Evolutionary conservation across 2,113 vertebrate genomes (phyloP), one percentile per base, ranked within the genome.

Genomic region (Martes martes): DNA sequence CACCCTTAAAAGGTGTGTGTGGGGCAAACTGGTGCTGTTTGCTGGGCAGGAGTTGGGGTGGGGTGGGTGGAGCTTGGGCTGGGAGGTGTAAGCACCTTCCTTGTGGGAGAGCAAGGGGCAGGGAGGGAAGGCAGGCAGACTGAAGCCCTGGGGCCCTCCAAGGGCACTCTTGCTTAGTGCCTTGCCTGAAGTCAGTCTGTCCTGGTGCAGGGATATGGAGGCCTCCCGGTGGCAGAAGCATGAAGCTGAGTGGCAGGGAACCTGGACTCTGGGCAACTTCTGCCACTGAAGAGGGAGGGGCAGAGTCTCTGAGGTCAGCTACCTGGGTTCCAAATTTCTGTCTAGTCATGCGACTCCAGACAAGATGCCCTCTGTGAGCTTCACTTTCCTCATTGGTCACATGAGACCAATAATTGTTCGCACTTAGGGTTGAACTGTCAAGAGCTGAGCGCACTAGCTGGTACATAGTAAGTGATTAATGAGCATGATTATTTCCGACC

Each of bases 371-470:
- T 69, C 7, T 14, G 7, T 6, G 21, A 81, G 16, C 33, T 39
- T 79, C 28, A 19, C 47, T 24, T 67, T 91, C 36, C 24, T 65
- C 5, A 10, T 73, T 59, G 55, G 36, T 69, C 63, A 50, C 55
- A 14, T 24, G 74, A 96, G 36, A 82, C 87, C 61, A 63, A 11
- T 47, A 39, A 63, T 28, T 47, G 33, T 57, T 28, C 82, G 78
- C 63, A 11, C 2, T 45, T 59, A 3, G 0, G 4, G 1, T 6
- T n/a, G 36, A 71, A 47, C 1, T 7, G 24, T 39, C 26, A 78
- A 84, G 42, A 67, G 31, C 55, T 74, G 47, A 61, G 55, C 52
- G n/a, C 21, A 15, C n/a, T 71, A 55, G 28, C 14, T n/a, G 14
- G n/a, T 14, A 45, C n/a, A 9, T 19, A 39, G 69, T 33, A 10